Conservation (phyloP, 2,113 vertebrate genomes). For the Erinaceus europaeus region DNA sequence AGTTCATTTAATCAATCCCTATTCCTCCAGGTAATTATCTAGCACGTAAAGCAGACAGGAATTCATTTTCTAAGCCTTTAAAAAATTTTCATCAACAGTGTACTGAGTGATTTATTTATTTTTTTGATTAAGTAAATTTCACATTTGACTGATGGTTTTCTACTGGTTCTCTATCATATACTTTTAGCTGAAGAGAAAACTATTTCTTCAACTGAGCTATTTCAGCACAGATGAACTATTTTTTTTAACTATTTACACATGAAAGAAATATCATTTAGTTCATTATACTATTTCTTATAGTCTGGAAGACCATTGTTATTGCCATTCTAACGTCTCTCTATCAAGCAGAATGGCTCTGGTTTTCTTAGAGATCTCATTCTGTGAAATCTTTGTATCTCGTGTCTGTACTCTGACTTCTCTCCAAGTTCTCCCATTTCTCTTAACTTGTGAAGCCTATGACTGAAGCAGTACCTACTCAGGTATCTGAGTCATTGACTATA, state of each 20-base stretch:
- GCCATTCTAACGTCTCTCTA: not conserved
- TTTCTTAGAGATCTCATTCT: not conserved
- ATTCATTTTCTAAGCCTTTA: slow-evolving; percentile 2
- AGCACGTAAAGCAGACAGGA: not conserved
- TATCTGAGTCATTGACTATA: not conserved
- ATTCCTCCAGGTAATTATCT: not conserved
- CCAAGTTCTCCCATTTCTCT: not conserved
- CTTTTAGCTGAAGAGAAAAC: not conserved
- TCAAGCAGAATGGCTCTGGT: not conserved
- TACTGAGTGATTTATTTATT: slow-evolving; percentile 3
- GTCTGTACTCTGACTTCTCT: not conserved
- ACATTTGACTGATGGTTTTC: not conserved
- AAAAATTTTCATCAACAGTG: not conserved
- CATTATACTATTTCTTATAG: not conserved
- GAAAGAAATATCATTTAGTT: slow-evolving; percentile 17
- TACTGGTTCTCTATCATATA: not conserved
- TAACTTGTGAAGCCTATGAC: not conserved
- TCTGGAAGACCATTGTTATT: not conserved
- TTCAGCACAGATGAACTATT: too few species aligned
- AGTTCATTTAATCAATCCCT: slow-evolving; percentile 16
- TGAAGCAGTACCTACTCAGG: not conserved
- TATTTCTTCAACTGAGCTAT: not conserved
- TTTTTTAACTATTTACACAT: not conserved
- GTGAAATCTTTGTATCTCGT: not conserved
- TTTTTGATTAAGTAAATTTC: slow-evolving; percentile 4